Percentiles rank a stretch among this genome's conserved stretches.
phyloP scores from a whole-genome alignment of 1,140 invertebrate genomes.

The Chrysomallon squamiferum region DNA sequence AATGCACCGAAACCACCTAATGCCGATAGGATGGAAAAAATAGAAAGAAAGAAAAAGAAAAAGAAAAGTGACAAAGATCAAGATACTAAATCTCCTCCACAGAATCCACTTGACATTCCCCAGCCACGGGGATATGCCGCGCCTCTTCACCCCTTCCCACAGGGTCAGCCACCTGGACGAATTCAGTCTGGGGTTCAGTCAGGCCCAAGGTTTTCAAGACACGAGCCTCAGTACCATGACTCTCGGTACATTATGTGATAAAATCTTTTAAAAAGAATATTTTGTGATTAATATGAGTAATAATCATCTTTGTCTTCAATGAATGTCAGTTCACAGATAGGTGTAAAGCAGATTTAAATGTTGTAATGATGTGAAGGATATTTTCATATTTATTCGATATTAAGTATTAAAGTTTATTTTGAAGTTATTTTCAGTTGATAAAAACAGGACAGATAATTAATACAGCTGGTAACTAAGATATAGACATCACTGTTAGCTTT shows the following conservation, averaged over 20 bases:
- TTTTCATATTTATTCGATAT: no score
- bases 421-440: no score
- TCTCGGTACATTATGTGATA: conserved; percentile 29
- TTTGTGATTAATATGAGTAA: not conserved
- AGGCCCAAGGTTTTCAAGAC: conserved; percentile 45
- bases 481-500: no score
- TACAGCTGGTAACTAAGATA: no score
- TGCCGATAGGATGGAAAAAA: conserved; percentile 29
- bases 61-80: conserved; percentile 34
- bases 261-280: not conserved
- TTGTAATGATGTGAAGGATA: no score
- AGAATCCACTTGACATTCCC: conserved; percentile 39
- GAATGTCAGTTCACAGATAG: no score
- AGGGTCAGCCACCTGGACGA: conserved; percentile 31
- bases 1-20: conserved; percentile 49
- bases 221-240: conserved; percentile 42
- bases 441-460: no score
- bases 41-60: conserved; percentile 48
- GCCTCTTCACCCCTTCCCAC: conserved; percentile 48
- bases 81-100: conserved; percentile 41
- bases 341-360: no score
- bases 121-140: conserved; percentile 50
- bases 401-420: no score
- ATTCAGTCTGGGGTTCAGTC: conserved; percentile 28
- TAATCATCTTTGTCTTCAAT: no score